A percentile compares a stretch with the other conserved stretches of the same genome.
Conservation (phyloP, 2,797 vertebrate genomes). For the Chelidonichthys spinosus region DNA sequence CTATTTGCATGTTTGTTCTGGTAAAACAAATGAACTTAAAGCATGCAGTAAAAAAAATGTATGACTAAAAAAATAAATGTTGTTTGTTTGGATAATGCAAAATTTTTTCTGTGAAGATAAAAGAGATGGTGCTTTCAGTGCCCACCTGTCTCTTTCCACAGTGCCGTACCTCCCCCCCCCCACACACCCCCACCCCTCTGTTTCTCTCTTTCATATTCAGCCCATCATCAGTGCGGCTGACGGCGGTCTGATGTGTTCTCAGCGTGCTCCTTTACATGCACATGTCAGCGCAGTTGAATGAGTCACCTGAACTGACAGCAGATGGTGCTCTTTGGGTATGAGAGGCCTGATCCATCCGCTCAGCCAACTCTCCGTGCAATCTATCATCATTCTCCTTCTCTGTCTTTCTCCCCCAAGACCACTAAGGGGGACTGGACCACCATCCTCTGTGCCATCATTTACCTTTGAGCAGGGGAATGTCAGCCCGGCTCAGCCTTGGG, state of each 20-base stretch:
- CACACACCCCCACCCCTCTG: not conserved
- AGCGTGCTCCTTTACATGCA: constrained; percentile 71
- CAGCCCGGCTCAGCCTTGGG: constrained; percentile 77
- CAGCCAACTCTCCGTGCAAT: constrained; percentile 74
- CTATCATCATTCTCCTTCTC: constrained; percentile 81
- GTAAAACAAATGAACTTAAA: constrained; percentile 40
- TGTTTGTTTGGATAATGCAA: constrained; percentile 49
- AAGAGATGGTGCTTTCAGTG: constrained; percentile 47
- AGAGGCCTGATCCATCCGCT: constrained; percentile 72
- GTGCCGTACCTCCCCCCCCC: constrained; percentile 11
- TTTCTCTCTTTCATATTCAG: constrained; percentile 59
- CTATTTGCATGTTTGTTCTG: constrained; percentile 39
- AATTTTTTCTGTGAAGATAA: constrained; percentile 37
- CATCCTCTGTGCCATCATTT: constrained; percentile 81
- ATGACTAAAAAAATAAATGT: not conserved
- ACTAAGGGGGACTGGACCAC: constrained; percentile 79
- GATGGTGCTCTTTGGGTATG: constrained; percentile 88
- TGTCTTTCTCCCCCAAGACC: constrained; percentile 69
- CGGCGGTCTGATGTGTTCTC: constrained; percentile 73
- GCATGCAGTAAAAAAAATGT: not conserved
- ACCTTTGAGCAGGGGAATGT: constrained; percentile 80
- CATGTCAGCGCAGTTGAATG: constrained; percentile 72
- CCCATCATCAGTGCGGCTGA: constrained; percentile 59
- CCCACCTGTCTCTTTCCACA: constrained; percentile 50
- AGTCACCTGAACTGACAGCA: constrained; percentile 84